phyloP scores from a whole-genome alignment of 2,888 invertebrate species.

The Patella pellucida region DNA sequence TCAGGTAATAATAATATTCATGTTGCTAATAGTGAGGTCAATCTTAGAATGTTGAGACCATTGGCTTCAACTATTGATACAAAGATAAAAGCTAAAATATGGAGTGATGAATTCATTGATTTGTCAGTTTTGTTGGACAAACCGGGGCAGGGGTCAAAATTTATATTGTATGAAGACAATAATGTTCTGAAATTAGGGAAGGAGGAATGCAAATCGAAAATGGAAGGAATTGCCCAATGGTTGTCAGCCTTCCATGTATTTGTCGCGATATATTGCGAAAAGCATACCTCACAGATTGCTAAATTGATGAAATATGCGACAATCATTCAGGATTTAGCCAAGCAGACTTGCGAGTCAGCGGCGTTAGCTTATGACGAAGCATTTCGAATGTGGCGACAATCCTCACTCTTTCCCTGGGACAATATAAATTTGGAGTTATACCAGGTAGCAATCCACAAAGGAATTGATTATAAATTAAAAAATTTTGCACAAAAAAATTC shows the following conservation, averaged over 20 bases:
- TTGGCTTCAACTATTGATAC: background rate
- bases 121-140: background rate
- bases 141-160: background rate
- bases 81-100: background rate
- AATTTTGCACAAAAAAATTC: background rate
- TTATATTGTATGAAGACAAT: too few species aligned
- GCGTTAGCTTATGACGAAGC: background rate
- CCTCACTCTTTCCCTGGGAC: background rate
- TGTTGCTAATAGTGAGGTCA: too few species aligned
- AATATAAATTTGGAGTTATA: background rate
- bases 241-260: background rate
- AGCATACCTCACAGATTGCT: background rate
- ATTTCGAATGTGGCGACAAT: background rate
- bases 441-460: background rate
- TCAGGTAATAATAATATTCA: too few species aligned
- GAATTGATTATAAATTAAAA: background rate
- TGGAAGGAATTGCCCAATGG: background rate
- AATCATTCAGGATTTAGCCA: background rate
- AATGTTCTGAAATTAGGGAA: background rate
- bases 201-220: background rate
- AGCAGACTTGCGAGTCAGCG: background rate
- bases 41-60: background rate
- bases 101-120: background rate
- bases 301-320: background rate
- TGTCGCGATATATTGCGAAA: background rate